A percentile compares a stretch with the other conserved stretches of the same genome.
phyloP scores from a whole-genome alignment of 2,113 vertebrate species.

The Clarias batrachus region DNA sequence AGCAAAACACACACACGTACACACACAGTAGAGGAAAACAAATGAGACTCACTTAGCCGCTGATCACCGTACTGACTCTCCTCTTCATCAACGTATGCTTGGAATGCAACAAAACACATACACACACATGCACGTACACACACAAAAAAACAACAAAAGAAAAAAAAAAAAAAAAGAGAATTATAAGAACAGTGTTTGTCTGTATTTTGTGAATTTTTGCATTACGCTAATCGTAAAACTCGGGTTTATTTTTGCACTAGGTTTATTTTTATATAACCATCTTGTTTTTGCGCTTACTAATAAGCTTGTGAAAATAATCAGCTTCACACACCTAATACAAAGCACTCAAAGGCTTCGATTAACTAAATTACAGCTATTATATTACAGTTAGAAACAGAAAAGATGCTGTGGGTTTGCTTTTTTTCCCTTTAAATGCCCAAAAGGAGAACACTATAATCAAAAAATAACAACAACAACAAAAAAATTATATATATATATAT shows the following conservation, averaged over 20 bases:
- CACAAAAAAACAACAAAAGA: not conserved
- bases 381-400: not conserved
- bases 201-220: not conserved
- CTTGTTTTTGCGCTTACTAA: not conserved
- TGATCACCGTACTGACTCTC: conserved; percentile 47
- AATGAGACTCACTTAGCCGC: conserved; percentile 49
- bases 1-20: not conserved
- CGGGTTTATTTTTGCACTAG: not conserved
- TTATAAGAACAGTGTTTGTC: not conserved
- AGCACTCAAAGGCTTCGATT: conserved; percentile 14
- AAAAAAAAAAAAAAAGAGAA: not conserved
- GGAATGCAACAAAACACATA: conserved; percentile 25
- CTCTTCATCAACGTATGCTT: conserved; percentile 54
- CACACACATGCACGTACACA: not conserved
- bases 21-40: conserved; percentile 5
- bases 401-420: not conserved
- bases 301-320: not conserved
- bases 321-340: not conserved
- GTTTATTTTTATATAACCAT: not conserved
- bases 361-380: not conserved
- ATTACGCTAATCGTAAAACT: conserved; percentile 2
- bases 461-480: not conserved
- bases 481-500: not conserved
- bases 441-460: conserved; percentile 6
- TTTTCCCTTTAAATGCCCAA: not conserved